Evolutionary conservation across 2,113 vertebrate genomes (phyloP).

Genomic region (Takifugu flavidus): DNA sequence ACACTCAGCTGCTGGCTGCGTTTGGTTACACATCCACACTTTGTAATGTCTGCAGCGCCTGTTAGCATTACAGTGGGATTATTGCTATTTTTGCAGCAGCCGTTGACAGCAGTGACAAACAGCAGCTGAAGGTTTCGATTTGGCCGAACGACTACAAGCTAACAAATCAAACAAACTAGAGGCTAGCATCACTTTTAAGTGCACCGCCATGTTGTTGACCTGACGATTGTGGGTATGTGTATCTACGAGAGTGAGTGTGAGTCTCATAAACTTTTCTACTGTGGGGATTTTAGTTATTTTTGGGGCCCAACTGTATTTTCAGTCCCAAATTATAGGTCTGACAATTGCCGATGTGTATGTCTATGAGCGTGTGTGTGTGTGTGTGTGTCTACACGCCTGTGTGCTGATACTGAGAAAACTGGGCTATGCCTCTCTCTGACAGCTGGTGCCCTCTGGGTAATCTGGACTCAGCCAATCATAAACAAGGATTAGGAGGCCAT

Average conservation of each 20-base stretch:
- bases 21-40: slow-evolving; percentile 25
- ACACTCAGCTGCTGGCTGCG: neutral
- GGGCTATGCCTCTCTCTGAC: slow-evolving; percentile 61
- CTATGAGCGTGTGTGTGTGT: slow-evolving; percentile 14
- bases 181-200: neutral
- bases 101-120: slow-evolving; percentile 34
- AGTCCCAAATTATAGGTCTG: neutral
- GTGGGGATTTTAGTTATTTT: too few relatives aligned
- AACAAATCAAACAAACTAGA: slow-evolving; percentile 11
- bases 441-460: slow-evolving; percentile 76
- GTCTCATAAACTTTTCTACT: neutral
- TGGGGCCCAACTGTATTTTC: too few relatives aligned
- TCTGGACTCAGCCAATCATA: slow-evolving; percentile 65
- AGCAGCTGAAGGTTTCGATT: slow-evolving; percentile 6
- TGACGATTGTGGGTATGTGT: slow-evolving; percentile 3
- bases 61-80: slow-evolving; percentile 21
- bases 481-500: slow-evolving; percentile 67
- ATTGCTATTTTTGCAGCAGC: slow-evolving; percentile 45
- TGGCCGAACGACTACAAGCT: neutral
- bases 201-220: neutral
- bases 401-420: slow-evolving; percentile 53
- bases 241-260: slow-evolving; percentile 1
- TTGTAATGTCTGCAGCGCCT: neutral
- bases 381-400: slow-evolving; percentile 13
- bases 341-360: slow-evolving; percentile 1